Conservation (phyloP, 2,797 vertebrate species). For the Sarcoramphus papa region DNA sequence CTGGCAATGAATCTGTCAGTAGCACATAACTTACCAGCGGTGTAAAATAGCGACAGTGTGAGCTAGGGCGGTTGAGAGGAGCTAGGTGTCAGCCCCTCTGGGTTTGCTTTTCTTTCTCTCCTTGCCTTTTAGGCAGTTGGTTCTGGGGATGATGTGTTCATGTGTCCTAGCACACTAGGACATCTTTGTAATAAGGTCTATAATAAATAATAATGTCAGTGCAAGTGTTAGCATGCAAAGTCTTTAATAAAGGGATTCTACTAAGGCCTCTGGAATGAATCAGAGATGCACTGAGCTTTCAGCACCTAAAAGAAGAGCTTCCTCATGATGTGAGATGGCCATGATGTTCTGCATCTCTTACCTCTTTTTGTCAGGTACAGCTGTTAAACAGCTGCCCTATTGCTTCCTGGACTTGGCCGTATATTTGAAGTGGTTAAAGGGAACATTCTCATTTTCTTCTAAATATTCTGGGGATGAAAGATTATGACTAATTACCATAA, state of each 20-base stretch:
- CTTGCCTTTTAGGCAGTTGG: background rate
- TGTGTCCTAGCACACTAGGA: no score
- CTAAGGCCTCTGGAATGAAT: background rate
- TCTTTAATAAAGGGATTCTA: background rate
- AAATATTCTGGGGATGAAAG: background rate
- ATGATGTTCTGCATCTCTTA: background rate
- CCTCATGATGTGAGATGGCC: background rate
- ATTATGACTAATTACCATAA: background rate
- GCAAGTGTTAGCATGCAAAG: accelerated
- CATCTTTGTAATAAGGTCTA: background rate
- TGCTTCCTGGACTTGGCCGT: background rate
- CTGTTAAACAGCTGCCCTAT: background rate
- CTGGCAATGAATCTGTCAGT: background rate
- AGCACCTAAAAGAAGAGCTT: background rate
- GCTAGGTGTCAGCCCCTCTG: background rate
- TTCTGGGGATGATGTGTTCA: background rate
- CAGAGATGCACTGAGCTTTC: background rate
- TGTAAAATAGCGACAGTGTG: background rate
- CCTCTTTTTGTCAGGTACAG: background rate
- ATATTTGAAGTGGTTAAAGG: background rate
- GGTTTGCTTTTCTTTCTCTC: background rate
- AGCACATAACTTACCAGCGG: background rate
- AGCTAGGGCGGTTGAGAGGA: background rate
- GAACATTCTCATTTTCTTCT: background rate
- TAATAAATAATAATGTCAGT: background rate